Evolutionary conservation across 2,888 invertebrate species (phyloP), one percentile per base, ranked within the genome.

Genomic region (Drosophila kanekoi): DNA sequence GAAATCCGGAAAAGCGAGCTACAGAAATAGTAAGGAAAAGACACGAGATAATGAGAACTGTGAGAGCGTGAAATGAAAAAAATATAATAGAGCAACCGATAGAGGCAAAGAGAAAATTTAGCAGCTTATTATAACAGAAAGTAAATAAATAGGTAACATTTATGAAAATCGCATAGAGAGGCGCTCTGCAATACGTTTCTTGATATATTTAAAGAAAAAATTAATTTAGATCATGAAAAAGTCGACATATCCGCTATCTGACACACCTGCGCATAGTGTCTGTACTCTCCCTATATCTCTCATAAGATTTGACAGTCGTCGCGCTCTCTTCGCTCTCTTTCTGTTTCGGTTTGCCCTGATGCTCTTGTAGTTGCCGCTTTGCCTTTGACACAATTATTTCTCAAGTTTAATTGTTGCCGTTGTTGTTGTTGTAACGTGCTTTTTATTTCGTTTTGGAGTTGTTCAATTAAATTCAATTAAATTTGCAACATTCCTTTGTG

Each of bases 391-490:
- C 64, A 83, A 75, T 86, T 86, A 62, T 66, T 79, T 53, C 64
- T 64, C 59, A 60, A 72, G 52, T 65, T 40, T 64, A 58, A 56
- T 65, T 56, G 41, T 65, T 40, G 28, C 9, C 44, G 1, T 65
- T 48, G 1, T 65, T 64, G 48, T 43, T 23, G 51, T 52, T 53
- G 54, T 18, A 57, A 49, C 47, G 37, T 47, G 52, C 40, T 75
- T 67, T 81, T 77, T 60, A 62, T 85, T 77, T 51, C 63, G 62
- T 73, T 65, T 72, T 63, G 64, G 68, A 76, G 73, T 79, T 82
- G 83, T 85, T 79, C 73, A 82, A 82, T 87, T 82, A 82, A 80
- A 63, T 85, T 79, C 73, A 82, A 82, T 87, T 82, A 82, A 80
- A 63, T 82, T 71, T 62, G 48, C 68, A 57, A 67, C 69, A 76